Conservation (phyloP, 2,797 vertebrate genomes). For the Petrocephalus schoutedeni region DNA sequence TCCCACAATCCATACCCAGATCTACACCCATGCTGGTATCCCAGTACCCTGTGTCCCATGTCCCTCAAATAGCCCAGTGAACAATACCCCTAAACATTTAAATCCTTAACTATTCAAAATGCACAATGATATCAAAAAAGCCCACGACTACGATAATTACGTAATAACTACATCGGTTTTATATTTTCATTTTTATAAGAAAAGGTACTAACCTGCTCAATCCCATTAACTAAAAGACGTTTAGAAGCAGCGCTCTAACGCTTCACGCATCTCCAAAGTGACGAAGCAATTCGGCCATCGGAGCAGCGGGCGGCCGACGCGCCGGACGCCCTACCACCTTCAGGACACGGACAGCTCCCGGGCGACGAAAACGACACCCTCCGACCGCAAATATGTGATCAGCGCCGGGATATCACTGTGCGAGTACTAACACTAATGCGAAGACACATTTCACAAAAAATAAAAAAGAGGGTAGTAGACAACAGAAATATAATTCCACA, state of each 20-base stretch:
- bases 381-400: neutral
- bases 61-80: neutral
- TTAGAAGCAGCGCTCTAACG: neutral
- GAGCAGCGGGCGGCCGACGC: neutral
- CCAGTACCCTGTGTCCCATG: neutral
- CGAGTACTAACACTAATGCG: neutral
- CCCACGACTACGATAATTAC: neutral
- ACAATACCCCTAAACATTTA: neutral
- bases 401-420: neutral
- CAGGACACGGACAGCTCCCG: neutral
- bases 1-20: neutral
- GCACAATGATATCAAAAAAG: neutral
- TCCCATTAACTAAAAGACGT: neutral
- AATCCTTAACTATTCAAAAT: neutral
- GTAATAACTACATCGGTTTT: neutral
- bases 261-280: slow-evolving; percentile 5
- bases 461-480: neutral
- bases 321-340: neutral
- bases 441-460: neutral
- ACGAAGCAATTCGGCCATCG: slow-evolving; percentile 4
- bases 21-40: neutral
- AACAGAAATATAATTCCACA: slow-evolving; percentile 32
- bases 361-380: neutral
- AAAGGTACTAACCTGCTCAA: neutral
- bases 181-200: neutral